A percentile compares a stretch with the other conserved stretches of the same genome.
These are phyloP conservation scores for Salarias fasciatus DNA, from an alignment of 2,797 vertebrate species.

Conservation along the genomic window DNA sequence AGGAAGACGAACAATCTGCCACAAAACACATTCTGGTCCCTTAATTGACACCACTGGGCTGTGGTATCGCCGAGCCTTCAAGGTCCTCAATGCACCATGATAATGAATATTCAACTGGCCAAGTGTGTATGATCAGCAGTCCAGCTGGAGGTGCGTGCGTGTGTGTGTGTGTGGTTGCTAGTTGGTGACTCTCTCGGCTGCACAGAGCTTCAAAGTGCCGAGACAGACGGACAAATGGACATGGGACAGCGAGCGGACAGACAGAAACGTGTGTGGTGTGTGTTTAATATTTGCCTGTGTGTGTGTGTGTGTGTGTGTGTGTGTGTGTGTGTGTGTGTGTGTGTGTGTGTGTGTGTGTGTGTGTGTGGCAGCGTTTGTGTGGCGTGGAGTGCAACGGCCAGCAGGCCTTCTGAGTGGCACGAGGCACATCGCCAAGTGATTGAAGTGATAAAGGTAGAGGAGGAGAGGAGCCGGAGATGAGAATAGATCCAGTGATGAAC, in stretches of 20 bases:
- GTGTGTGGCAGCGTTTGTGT: slow-evolving; percentile 36
- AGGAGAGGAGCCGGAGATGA: slow-evolving; percentile 35
- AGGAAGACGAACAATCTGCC: slow-evolving; percentile 34
- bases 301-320: slow-evolving; percentile 46
- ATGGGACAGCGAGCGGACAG: slow-evolving; percentile 58
- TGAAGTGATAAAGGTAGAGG: slow-evolving; percentile 76
- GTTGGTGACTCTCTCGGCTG: slow-evolving; percentile 63
- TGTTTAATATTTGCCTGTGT: slow-evolving; percentile 6
- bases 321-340: slow-evolving; percentile 42
- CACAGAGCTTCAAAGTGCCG: slow-evolving; percentile 74
- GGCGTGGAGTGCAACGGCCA: slow-evolving; percentile 56
- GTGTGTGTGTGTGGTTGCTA: slow-evolving; percentile 19
- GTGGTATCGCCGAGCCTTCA: slow-evolving; percentile 53
- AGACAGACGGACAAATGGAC: slow-evolving; percentile 70
- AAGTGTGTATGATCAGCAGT: slow-evolving; percentile 40
- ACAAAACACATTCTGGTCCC: slow-evolving; percentile 44
- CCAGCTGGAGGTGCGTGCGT: slow-evolving; percentile 11
- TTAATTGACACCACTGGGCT: slow-evolving; percentile 66
- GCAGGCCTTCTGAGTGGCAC: slow-evolving; percentile 64
- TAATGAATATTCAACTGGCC: slow-evolving; percentile 68
- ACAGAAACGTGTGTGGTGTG: slow-evolving; percentile 35
- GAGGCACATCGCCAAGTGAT: slow-evolving; percentile 73
- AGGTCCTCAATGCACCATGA: slow-evolving; percentile 49
- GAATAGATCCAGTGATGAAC: slow-evolving; percentile 56
- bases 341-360: slow-evolving; percentile 31